A percentile compares a stretch with the other conserved stretches of the same genome.
phyloP scores from a whole-genome alignment of 2,113 vertebrate species.

The Mola mola region DNA sequence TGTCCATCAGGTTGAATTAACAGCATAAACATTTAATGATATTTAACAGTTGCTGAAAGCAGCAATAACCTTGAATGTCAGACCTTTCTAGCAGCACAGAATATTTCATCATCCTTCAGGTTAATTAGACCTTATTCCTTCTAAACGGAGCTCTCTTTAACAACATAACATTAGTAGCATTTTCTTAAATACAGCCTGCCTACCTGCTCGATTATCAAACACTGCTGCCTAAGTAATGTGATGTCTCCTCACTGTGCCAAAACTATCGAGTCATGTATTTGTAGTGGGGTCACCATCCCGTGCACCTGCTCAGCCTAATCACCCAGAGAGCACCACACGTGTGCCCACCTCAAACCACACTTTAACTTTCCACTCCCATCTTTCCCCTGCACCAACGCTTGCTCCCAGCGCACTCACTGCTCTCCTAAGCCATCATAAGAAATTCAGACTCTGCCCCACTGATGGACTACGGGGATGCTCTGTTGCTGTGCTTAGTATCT shows the following conservation, averaged over 20 bases:
- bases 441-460: slow-evolving; percentile 55
- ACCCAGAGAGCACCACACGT: slow-evolving; percentile 53
- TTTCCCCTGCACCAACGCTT: too few species aligned
- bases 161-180: not conserved
- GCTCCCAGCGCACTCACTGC: too few species aligned
- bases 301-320: slow-evolving; percentile 63
- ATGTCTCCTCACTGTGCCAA: not conserved
- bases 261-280: slow-evolving; percentile 13
- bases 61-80: too few species aligned
- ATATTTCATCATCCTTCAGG: not conserved
- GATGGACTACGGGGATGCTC: too few species aligned
- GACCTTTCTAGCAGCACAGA: not conserved
- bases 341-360: slow-evolving; percentile 24
- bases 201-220: too few species aligned
- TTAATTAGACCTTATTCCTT: too few species aligned
- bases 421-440: slow-evolving; percentile 47
- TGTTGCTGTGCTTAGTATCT: too few species aligned
- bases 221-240: slow-evolving; percentile 14
- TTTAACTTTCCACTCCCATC: slow-evolving; percentile 1
- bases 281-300: slow-evolving; percentile 42
- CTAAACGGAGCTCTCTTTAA: too few species aligned
- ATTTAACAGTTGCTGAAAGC: not conserved
- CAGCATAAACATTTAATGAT: not conserved
- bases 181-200: slow-evolving; percentile 5
- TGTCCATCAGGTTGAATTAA: not conserved